A percentile compares a stretch with the other conserved stretches of the same genome.
These are phyloP conservation scores for Adelges cooleyi DNA, from an alignment of 1,140 invertebrate species.

Conservation along the genomic window DNA sequence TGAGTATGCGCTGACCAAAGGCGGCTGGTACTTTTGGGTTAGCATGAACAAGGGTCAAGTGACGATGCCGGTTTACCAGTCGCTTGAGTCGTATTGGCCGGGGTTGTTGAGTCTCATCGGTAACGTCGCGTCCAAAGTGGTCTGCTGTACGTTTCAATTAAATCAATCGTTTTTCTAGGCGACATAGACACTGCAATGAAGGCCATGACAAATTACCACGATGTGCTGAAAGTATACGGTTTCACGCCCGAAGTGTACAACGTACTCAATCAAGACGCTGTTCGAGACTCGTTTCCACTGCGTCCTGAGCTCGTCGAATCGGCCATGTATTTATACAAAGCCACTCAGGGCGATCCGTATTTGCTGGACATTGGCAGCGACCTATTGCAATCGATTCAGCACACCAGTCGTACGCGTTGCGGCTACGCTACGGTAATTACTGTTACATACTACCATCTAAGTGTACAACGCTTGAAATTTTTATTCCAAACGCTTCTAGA, in stretches of 20 bases:
- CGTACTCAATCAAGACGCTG: constrained; percentile 73
- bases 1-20: constrained; percentile 62
- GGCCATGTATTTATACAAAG: constrained; percentile 90
- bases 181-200: constrained; percentile 84
- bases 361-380: constrained; percentile 82
- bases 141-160: no score
- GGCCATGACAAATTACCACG: constrained; percentile 89
- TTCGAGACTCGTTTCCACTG: constrained; percentile 86
- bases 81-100: constrained; percentile 96
- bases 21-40: constrained; percentile 95
- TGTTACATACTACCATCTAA: not conserved
- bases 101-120: constrained; percentile 84
- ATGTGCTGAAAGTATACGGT: constrained; percentile 92
- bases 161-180: constrained; percentile 51
- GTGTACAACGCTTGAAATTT: not conserved
- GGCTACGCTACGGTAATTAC: constrained; percentile 85
- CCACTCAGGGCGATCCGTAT: constrained; percentile 76
- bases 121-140: constrained; percentile 37
- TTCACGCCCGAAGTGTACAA: constrained; percentile 97
- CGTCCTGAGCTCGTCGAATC: constrained; percentile 93
- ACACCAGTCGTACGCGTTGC: constrained; percentile 82
- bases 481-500: no score
- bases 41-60: constrained; percentile 91
- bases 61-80: constrained; percentile 94
- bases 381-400: constrained; percentile 76